A percentile compares a stretch with the other conserved stretches of the same genome.
These are phyloP conservation scores for Melanostoma mellinum DNA, from an alignment of 2,888 invertebrate species.

Conservation along the genomic window DNA sequence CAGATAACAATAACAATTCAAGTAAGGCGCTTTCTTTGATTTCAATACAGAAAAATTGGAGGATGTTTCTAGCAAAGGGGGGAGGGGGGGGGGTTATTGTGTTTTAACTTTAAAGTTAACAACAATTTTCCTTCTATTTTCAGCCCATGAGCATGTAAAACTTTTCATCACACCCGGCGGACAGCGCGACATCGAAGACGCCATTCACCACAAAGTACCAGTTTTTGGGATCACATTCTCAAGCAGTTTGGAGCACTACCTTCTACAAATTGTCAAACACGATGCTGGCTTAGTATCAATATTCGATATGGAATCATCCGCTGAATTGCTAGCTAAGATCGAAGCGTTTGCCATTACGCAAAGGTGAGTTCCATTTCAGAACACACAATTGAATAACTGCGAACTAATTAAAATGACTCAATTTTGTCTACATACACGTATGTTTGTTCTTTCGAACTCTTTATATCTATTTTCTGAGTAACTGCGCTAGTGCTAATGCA, in stretches of 20 bases:
- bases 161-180: conserved; percentile 75
- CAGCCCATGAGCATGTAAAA: conserved; percentile 73
- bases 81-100: too few relatives aligned
- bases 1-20: too few relatives aligned
- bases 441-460: background rate
- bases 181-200: conserved; percentile 75
- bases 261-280: conserved; percentile 74
- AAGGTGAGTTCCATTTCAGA: conserved; percentile 62
- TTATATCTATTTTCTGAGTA: too few relatives aligned
- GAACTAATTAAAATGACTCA: background rate
- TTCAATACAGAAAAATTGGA: too few relatives aligned
- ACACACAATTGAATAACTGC: background rate
- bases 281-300: conserved; percentile 73
- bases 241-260: conserved; percentile 74
- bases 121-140: conserved; percentile 12
- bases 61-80: too few relatives aligned
- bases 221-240: conserved; percentile 75
- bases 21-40: too few relatives aligned
- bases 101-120: background rate
- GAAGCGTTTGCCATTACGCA: conserved; percentile 71
- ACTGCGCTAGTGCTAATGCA: too few relatives aligned
- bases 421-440: background rate
- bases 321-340: conserved; percentile 70
- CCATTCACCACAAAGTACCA: conserved; percentile 75
- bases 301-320: conserved; percentile 74